These are phyloP conservation scores for Crambe crambe DNA, from an alignment of 37 sponge, comb jelly and placozoan species.

Conservation along the genomic window DNA sequence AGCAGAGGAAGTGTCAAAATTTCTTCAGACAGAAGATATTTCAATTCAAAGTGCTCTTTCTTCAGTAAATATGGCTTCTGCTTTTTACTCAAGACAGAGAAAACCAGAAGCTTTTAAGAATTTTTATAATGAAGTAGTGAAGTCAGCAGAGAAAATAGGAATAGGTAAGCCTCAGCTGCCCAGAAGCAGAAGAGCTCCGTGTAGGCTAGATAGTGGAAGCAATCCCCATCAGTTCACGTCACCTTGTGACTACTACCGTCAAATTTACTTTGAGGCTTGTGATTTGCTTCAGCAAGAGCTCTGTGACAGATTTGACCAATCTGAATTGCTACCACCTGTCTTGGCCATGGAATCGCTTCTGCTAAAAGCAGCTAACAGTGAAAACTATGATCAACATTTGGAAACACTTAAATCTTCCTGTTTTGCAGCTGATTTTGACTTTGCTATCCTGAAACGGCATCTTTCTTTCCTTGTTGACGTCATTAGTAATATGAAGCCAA, in stretches of 20 bases:
- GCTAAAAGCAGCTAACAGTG: neutral
- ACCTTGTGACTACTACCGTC: neutral
- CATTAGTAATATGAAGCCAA: neutral
- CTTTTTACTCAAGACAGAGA: neutral
- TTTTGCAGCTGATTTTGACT: constrained; percentile 58
- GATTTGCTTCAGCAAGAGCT: constrained; percentile 1
- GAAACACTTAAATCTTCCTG: neutral
- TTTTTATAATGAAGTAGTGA: too few species aligned
- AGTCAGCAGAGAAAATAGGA: too few species aligned
- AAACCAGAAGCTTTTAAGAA: neutral
- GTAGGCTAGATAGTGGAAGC: neutral
- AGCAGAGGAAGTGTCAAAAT: constrained; percentile 39
- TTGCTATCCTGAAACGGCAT: constrained; percentile 31
- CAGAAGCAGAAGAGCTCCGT: too few species aligned
- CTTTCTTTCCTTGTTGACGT: constrained; percentile 53
- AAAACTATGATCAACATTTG: neutral
- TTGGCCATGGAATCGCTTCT: too few species aligned
- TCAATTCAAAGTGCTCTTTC: neutral
- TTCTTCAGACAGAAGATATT: constrained; percentile 38
- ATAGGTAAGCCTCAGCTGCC: too few species aligned
- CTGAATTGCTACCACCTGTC: neutral
- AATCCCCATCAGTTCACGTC: neutral
- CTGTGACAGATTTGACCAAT: neutral
- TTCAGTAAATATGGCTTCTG: neutral
- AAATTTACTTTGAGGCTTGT: neutral